Percentiles rank a stretch among this genome's conserved stretches.
Conservation (phyloP, 1,140 invertebrate species). For the Eufriesea mexicana region DNA sequence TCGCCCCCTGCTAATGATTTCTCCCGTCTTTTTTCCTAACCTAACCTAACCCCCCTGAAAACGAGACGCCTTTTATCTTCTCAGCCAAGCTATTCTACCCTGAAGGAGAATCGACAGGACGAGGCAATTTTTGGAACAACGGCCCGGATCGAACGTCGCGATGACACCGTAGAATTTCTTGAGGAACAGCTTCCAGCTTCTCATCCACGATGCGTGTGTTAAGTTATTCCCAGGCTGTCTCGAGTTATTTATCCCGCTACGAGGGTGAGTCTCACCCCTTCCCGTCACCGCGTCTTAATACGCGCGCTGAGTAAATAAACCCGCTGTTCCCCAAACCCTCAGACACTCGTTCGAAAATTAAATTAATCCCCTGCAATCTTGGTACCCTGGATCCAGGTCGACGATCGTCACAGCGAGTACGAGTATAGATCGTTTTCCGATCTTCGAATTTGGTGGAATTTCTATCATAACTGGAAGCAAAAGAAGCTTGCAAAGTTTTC, state of each 20-base stretch:
- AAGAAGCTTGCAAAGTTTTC: no score
- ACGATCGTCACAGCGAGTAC: background rate
- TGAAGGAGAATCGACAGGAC: no score
- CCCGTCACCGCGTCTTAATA: constrained; percentile 72
- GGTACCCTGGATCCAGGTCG: no score
- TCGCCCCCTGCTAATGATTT: background rate
- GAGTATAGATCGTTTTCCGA: background rate
- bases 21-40: no score
- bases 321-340: background rate
- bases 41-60: no score
- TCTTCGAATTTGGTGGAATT: no score
- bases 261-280: constrained; percentile 62
- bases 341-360: constrained; percentile 38
- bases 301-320: constrained; percentile 72
- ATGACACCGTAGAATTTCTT: background rate
- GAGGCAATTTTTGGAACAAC: background rate
- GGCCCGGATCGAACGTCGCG: no score
- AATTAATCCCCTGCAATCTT: constrained; percentile 29
- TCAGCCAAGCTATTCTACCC: no score
- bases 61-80: no score
- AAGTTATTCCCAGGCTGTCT: constrained; percentile 70
- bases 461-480: no score
- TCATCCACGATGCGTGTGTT: constrained; percentile 39
- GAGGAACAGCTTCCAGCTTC: background rate
- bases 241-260: constrained; percentile 68